A percentile compares a stretch with the other conserved stretches of the same genome.
These are phyloP conservation scores for Dinomys branickii DNA, from an alignment of 2,113 vertebrate genomes.

Conservation along the genomic window DNA sequence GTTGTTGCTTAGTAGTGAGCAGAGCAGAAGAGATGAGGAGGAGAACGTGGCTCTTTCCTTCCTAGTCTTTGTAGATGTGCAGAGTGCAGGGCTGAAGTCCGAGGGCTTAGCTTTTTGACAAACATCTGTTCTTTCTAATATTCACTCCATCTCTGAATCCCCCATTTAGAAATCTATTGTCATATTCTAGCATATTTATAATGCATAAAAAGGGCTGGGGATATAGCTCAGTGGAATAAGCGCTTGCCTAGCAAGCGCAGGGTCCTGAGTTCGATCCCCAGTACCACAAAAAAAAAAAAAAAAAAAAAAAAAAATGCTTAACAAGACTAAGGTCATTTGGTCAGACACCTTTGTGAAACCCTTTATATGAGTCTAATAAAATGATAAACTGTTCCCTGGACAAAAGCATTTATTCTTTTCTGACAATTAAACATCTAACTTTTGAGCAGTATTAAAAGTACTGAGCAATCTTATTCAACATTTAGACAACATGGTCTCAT, in stretches of 20 bases:
- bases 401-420: not conserved
- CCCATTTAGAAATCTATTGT: not conserved
- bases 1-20: slow-evolving; percentile 47
- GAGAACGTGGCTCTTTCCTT: not conserved
- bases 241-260: too few relatives aligned
- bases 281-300: not conserved
- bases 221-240: too few relatives aligned
- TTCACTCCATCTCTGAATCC: not conserved
- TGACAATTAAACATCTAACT: not conserved
- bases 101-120: slow-evolving; percentile 6
- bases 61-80: slow-evolving; percentile 26
- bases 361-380: slow-evolving; percentile 63
- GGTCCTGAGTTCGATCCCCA: too few relatives aligned
- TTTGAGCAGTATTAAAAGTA: not conserved
- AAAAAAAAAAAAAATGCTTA: slow-evolving; percentile 38
- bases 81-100: slow-evolving; percentile 5
- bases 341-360: slow-evolving; percentile 62
- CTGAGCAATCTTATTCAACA: not conserved
- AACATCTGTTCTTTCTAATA: slow-evolving; percentile 3
- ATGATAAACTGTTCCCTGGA: slow-evolving; percentile 50
- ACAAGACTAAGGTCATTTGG: slow-evolving; percentile 39
- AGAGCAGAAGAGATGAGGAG: slow-evolving; percentile 24
- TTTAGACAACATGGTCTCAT: not conserved
- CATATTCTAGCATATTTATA: slow-evolving; percentile 60
- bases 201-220: slow-evolving; percentile 40